These are phyloP conservation scores for Pluvialis apricaria DNA, from an alignment of 2,113 vertebrate species.

Conservation along the genomic window DNA sequence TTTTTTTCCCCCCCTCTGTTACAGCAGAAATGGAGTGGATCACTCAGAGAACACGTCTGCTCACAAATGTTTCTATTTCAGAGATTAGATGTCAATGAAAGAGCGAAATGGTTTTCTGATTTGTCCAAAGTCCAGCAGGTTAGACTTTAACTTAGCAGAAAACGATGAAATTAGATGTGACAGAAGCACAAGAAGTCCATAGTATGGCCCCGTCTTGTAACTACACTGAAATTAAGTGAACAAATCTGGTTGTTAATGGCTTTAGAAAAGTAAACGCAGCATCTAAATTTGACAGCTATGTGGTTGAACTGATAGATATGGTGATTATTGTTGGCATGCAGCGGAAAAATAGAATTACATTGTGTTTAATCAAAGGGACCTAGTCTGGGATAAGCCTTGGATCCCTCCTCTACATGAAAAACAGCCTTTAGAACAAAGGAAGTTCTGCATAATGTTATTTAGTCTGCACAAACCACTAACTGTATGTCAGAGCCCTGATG, in stretches of 20 bases:
- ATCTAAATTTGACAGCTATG: slow-evolving; percentile 42
- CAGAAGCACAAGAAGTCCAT: background rate
- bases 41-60: background rate
- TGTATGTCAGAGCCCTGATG: slow-evolving; percentile 37
- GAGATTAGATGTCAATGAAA: background rate
- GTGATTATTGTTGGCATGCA: slow-evolving; percentile 40
- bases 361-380: slow-evolving; percentile 39
- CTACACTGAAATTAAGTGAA: slow-evolving; percentile 31
- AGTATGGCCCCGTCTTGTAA: background rate
- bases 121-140: background rate
- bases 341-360: slow-evolving; percentile 49
- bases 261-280: slow-evolving; percentile 32
- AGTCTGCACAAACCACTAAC: slow-evolving; percentile 26
- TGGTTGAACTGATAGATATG: slow-evolving; percentile 7
- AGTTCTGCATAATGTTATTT: slow-evolving; percentile 62
- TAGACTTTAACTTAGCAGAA: background rate
- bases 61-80: background rate
- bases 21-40: background rate
- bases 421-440: slow-evolving; percentile 47
- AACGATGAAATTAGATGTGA: background rate
- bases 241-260: slow-evolving; percentile 12
- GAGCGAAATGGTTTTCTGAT: background rate
- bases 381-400: slow-evolving; percentile 18
- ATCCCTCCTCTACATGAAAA: slow-evolving; percentile 22
- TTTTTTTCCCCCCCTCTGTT: background rate